Conservation (phyloP, 2,888 invertebrate species). For the Agriopis aurantiaria region DNA sequence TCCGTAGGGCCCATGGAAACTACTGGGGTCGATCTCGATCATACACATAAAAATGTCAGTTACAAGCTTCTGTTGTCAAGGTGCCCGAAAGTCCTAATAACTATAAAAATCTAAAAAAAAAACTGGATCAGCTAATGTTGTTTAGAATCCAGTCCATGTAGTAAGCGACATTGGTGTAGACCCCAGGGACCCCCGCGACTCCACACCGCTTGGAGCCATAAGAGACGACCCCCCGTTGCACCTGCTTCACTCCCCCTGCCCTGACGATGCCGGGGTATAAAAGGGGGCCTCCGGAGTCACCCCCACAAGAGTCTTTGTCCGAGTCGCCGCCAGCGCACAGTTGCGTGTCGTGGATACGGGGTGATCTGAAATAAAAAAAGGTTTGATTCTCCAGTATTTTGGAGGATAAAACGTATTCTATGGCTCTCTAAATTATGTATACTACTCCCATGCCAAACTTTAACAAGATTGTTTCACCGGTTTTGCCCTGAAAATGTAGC, state of each 20-base stretch:
- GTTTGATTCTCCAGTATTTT: no score
- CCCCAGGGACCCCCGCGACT: conserved; percentile 81
- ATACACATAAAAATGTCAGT: not conserved
- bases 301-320: conserved; percentile 88
- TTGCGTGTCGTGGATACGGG: conserved; percentile 75
- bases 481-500: no score
- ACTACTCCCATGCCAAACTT: no score
- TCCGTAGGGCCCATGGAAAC: not conserved
- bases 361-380: conserved; percentile 46
- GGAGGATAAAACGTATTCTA: not conserved
- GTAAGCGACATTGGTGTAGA: conserved; percentile 85
- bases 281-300: conserved; percentile 90
- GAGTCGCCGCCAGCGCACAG: conserved; percentile 84
- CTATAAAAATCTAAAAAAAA: not conserved
- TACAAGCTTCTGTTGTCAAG: not conserved
- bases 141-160: conserved; percentile 88
- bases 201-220: conserved; percentile 85
- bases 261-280: conserved; percentile 67
- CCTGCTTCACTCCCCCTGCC: conserved; percentile 72
- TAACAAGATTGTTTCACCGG: no score
- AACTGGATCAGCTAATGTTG: conserved; percentile 54
- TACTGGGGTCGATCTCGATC: not conserved
- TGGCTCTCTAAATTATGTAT: not conserved
- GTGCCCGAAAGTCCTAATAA: not conserved
- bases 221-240: conserved; percentile 88